These are phyloP conservation scores for Ditula angustiorana DNA, from an alignment of 2,888 invertebrate genomes.

Conservation along the genomic window DNA sequence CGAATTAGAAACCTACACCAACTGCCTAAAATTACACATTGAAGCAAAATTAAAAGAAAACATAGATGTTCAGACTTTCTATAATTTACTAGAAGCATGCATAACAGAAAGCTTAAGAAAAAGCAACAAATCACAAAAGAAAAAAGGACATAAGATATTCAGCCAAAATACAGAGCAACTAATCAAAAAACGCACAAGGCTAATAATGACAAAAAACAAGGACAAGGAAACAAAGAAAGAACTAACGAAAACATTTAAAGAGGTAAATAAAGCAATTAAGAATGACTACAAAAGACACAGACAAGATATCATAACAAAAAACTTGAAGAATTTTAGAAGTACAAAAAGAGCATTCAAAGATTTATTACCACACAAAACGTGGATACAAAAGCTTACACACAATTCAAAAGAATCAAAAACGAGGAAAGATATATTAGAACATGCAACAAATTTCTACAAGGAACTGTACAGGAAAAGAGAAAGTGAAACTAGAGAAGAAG, in stretches of 20 bases:
- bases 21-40: background rate
- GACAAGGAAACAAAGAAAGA: constrained; percentile 35
- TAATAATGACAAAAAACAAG: constrained; percentile 36
- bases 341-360: constrained; percentile 40
- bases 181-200: constrained; percentile 30
- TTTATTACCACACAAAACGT: constrained; percentile 40
- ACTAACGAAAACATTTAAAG: constrained; percentile 28
- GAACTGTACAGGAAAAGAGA: constrained; percentile 10
- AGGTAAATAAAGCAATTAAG: constrained; percentile 28
- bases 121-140: background rate
- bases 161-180: constrained; percentile 19
- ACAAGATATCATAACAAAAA: constrained; percentile 36
- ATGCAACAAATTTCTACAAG: constrained; percentile 37
- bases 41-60: background rate
- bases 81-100: background rate
- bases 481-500: background rate
- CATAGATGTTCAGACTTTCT: background rate
- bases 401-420: constrained; percentile 32
- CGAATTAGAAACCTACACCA: background rate
- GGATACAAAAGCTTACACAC: constrained; percentile 41
- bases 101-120: constrained; percentile 11
- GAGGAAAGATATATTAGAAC: constrained; percentile 30
- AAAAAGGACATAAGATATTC: constrained; percentile 30
- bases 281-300: constrained; percentile 34
- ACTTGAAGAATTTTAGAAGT: constrained; percentile 39